A percentile compares a stretch with the other conserved stretches of the same genome.
phyloP scores from a whole-genome alignment of 2,113 vertebrate species.

The Archilochus colubris region DNA sequence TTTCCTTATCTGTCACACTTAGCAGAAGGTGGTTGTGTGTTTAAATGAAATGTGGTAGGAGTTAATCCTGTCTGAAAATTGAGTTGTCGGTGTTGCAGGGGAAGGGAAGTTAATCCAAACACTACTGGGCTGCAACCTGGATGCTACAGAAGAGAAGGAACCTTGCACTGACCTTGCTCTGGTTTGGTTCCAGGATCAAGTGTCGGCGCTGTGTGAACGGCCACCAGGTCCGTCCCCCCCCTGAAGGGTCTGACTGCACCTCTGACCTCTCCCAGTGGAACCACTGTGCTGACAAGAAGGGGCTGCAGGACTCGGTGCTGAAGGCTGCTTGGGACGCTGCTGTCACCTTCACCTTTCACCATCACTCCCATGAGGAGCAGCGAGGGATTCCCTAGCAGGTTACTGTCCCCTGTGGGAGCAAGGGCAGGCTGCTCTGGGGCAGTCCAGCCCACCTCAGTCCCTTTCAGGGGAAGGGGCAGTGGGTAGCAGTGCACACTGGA shows the following conservation, averaged over 20 bases:
- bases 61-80: background rate
- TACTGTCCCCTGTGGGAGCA: background rate
- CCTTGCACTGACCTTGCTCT: background rate
- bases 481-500: background rate
- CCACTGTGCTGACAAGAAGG: constrained; percentile 87
- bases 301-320: constrained; percentile 87
- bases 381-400: constrained; percentile 76
- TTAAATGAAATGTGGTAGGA: background rate
- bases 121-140: accelerated
- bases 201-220: constrained; percentile 91
- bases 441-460: background rate
- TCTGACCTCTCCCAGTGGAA: constrained; percentile 94
- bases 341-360: constrained; percentile 92
- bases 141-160: background rate
- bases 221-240: constrained; percentile 84
- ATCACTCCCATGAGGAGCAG: constrained; percentile 92
- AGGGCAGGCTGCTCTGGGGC: background rate
- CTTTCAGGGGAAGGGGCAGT: constrained; percentile 25
- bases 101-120: background rate
- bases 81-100: background rate
- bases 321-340: constrained; percentile 90
- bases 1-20: accelerated
- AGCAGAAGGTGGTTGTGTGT: background rate
- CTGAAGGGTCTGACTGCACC: constrained; percentile 87
- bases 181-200: constrained; percentile 80